These are phyloP conservation scores for Leguminivora glycinivorella DNA, from an alignment of 1,140 invertebrate species.

Conservation along the genomic window DNA sequence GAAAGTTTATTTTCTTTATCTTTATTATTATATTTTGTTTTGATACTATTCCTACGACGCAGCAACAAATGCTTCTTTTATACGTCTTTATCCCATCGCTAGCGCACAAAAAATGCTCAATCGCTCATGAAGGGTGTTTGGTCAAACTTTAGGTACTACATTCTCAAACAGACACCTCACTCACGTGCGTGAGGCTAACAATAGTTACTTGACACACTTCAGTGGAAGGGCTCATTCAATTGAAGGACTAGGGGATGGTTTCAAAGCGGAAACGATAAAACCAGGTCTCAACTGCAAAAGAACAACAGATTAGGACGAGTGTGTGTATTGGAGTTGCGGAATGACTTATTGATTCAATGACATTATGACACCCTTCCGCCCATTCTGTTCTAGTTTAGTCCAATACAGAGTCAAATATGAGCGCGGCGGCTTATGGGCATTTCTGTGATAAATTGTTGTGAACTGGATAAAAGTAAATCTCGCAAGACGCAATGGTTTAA, in stretches of 20 bases:
- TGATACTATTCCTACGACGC: no score
- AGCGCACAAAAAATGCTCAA: not conserved
- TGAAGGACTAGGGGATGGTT: slow-evolving; percentile 6
- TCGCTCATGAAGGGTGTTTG: not conserved
- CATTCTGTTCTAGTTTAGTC: not conserved
- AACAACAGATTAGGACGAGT: slow-evolving; percentile 13
- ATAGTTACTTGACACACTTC: slow-evolving; percentile 26
- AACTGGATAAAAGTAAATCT: no score
- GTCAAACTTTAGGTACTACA: not conserved
- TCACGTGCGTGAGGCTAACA: slow-evolving; percentile 8
- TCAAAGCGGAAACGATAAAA: slow-evolving; percentile 25
- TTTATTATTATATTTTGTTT: no score
- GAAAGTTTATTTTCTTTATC: no score
- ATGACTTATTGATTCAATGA: not conserved
- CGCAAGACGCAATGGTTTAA: no score
- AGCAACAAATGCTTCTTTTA: not conserved
- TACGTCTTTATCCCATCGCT: not conserved
- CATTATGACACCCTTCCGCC: slow-evolving; percentile 1
- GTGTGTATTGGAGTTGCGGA: not conserved
- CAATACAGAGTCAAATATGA: not conserved
- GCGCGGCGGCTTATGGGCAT: not conserved
- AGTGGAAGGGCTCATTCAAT: slow-evolving; percentile 17
- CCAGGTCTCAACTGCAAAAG: slow-evolving; percentile 20
- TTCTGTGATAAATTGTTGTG: no score
- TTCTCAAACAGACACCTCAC: not conserved